Evolutionary conservation across 1,140 invertebrate species (phyloP).

Genomic region (Frieseomelitta varia): DNA sequence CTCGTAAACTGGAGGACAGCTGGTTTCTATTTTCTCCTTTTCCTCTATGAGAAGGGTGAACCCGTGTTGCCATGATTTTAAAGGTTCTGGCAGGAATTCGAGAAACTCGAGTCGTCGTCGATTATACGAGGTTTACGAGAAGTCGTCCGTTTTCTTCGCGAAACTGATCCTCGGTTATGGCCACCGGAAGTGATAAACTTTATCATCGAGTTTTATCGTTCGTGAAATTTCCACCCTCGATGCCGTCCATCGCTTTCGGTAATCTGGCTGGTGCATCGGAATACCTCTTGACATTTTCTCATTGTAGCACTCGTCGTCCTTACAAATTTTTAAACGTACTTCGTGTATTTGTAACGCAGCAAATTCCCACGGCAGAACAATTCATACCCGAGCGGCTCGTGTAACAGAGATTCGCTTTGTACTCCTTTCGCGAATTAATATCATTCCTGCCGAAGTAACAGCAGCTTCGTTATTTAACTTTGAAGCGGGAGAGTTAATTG

Average conservation of each 20-base stretch:
- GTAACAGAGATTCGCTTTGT: no score
- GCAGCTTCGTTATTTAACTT: not conserved
- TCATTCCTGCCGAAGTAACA: no score
- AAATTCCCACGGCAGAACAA: no score
- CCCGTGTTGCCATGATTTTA: not conserved
- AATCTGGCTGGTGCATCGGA: not conserved
- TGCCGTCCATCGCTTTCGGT: not conserved
- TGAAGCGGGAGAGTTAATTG: not conserved
- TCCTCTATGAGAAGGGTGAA: not conserved
- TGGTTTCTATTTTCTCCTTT: not conserved
- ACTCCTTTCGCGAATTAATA: no score
- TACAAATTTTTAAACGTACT: no score
- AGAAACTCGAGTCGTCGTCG: not conserved
- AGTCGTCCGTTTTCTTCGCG: not conserved
- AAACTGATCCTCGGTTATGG: not conserved
- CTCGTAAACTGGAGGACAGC: not conserved
- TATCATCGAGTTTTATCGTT: conserved; percentile 38
- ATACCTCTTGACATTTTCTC: no score
- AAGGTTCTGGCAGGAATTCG: not conserved
- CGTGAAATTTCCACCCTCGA: conserved; percentile 45
- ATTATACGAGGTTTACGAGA: not conserved
- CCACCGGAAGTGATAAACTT: conserved; percentile 39
- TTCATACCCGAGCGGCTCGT: no score
- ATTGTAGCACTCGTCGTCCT: no score
- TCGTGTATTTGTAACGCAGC: no score